Percentiles rank a stretch among this genome's conserved stretches.
Evolutionary conservation across 2,888 invertebrate genomes (phyloP).

Genomic region (Callosobruchus maculatus): DNA sequence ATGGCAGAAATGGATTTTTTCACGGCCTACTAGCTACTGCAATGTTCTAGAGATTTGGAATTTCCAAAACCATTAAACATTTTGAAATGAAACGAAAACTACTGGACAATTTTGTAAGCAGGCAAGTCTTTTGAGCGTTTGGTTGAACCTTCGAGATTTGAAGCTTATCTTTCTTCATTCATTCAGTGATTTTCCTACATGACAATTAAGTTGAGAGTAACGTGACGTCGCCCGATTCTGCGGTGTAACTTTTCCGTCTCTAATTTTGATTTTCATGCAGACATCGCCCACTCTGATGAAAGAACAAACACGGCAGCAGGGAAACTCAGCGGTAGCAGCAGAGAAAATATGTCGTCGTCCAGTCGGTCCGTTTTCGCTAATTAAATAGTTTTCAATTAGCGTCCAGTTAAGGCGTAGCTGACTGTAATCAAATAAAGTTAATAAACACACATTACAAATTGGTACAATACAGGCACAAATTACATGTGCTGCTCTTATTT

Average conservation of each 20-base stretch:
- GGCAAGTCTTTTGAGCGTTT: no score
- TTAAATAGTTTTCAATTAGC: slow-evolving; percentile 22
- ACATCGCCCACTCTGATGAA: background rate
- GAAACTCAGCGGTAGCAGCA: background rate
- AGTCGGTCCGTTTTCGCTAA: slow-evolving; percentile 12
- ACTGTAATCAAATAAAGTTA: slow-evolving; percentile 25
- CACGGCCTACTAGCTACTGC: no score
- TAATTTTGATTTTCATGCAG: background rate
- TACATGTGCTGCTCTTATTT: slow-evolving; percentile 12
- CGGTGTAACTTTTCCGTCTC: background rate
- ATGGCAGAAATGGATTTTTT: no score
- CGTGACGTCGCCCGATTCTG: background rate
- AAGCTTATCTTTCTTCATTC: no score
- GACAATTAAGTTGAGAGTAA: background rate
- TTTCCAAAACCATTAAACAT: no score
- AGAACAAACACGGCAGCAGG: background rate
- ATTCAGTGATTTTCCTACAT: no score
- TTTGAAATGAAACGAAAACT: no score
- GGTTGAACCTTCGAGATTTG: no score
- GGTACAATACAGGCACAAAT: slow-evolving; percentile 22
- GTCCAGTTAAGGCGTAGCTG: slow-evolving; percentile 15
- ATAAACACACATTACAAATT: slow-evolving; percentile 26
- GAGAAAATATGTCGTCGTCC: slow-evolving; percentile 2
- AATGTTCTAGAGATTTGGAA: no score
- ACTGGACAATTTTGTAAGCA: no score